Evolutionary conservation across 2,797 vertebrate species (phyloP).

Genomic region (Botia almorhae): DNA sequence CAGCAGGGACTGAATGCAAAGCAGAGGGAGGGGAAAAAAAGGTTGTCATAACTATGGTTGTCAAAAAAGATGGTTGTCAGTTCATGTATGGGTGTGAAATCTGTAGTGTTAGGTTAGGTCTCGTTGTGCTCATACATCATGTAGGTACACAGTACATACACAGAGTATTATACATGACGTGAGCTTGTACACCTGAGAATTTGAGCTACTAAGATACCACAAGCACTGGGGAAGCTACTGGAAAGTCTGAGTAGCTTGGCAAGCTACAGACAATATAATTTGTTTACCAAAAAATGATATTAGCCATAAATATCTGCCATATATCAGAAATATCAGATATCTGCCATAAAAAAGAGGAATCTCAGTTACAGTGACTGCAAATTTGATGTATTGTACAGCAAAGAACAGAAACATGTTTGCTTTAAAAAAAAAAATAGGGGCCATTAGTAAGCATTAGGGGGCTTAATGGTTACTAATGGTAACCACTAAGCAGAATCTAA

Average conservation of each 20-base stretch:
- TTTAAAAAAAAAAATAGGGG: too few species aligned
- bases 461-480: too few species aligned
- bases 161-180: not conserved
- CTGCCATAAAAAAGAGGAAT: too few species aligned
- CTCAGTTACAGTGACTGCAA: too few species aligned
- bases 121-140: not conserved
- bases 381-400: too few species aligned
- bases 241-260: not conserved
- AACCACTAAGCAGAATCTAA: too few species aligned
- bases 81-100: conserved; percentile 57
- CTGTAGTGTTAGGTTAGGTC: conserved; percentile 32
- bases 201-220: not conserved
- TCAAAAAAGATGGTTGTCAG: not conserved
- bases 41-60: not conserved
- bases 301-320: too few species aligned
- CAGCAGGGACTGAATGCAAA: not conserved
- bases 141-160: not conserved
- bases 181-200: not conserved
- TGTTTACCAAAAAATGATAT: not conserved
- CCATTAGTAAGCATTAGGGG: too few species aligned
- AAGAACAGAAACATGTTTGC: too few species aligned
- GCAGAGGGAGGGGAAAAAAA: not conserved
- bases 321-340: too few species aligned
- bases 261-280: not conserved
- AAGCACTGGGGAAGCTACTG: not conserved